Percentiles rank a stretch among this genome's conserved stretches.
Conservation (phyloP, 2,888 invertebrate species). For the Limnephilus rhombicus region DNA sequence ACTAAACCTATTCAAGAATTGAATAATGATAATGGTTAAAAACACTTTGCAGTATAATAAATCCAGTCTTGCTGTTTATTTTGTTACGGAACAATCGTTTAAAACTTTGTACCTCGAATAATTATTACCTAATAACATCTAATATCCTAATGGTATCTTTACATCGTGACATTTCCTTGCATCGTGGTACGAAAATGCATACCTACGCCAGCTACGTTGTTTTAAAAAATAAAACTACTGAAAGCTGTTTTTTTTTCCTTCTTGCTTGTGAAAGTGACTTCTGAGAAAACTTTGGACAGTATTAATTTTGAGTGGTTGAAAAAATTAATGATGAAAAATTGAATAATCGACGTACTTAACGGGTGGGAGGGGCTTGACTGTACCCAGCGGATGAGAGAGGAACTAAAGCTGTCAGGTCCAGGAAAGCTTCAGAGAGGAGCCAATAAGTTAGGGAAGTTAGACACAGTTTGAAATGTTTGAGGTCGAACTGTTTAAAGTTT, state of each 20-base stretch:
- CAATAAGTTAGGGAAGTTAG: constrained; percentile 20
- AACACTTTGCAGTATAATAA: background rate
- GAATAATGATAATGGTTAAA: background rate
- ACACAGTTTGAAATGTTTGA: constrained; percentile 34
- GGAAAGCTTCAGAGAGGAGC: constrained; percentile 11
- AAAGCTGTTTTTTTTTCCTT: background rate
- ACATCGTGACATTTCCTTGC: background rate
- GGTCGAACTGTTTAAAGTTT: constrained; percentile 24
- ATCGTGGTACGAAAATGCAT: background rate
- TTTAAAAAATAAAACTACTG: background rate
- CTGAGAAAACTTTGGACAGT: background rate
- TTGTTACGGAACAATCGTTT: background rate
- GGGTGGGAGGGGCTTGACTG: background rate
- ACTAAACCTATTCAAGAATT: background rate
- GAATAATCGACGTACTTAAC: background rate
- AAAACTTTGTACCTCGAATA: background rate
- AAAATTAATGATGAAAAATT: constrained; percentile 1
- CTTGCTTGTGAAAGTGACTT: background rate
- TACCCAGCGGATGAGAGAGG: constrained; percentile 4
- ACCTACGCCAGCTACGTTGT: too few relatives aligned
- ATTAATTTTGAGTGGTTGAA: background rate
- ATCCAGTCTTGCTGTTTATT: background rate
- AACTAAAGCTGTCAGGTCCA: constrained; percentile 34
- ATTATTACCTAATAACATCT: background rate
- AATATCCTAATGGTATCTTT: too few relatives aligned